phyloP scores from a whole-genome alignment of 1,140 invertebrate species.

The Caerostris extrusa region DNA sequence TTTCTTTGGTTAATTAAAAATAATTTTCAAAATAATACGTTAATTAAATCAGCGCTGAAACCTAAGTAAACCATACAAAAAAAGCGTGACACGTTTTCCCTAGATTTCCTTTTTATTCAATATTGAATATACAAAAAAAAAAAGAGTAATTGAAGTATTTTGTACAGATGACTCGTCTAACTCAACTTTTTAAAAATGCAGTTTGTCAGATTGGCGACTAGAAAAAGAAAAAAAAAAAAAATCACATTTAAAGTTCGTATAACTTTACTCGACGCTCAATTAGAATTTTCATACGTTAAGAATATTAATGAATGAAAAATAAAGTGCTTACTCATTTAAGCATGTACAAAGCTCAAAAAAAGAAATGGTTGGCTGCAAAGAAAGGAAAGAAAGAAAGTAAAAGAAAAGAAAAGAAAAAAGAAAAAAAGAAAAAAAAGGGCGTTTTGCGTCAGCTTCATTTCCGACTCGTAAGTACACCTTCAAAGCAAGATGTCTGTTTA shows the following conservation, averaged over 20 bases:
- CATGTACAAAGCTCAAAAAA: constrained; percentile 61
- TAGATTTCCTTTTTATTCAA: neutral
- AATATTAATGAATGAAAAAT: constrained; percentile 70
- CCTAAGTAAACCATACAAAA: neutral
- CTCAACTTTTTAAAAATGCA: neutral
- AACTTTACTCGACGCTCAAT: constrained; percentile 9
- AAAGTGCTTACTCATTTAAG: constrained; percentile 63
- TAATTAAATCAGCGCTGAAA: neutral
- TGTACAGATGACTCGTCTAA: neutral
- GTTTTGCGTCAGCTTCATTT: constrained; percentile 60
- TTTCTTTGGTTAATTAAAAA: too few species aligned
- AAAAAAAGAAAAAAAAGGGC: constrained; percentile 17
- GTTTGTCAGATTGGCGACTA: neutral
- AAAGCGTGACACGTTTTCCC: neutral
- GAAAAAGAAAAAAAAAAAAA: neutral
- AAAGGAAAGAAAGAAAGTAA: constrained; percentile 31
- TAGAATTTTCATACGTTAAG: constrained; percentile 60
- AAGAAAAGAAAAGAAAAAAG: constrained; percentile 32
- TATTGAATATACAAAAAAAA: neutral
- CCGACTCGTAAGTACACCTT: constrained; percentile 39
- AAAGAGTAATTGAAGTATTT: constrained; percentile 22
- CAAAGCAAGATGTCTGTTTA: constrained; percentile 77
- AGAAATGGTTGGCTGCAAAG: constrained; percentile 41
- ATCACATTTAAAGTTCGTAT: constrained; percentile 20
- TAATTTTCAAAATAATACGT: neutral